phyloP scores from a whole-genome alignment of 2,888 invertebrate species.

The Megastigmus dorsalis region DNA sequence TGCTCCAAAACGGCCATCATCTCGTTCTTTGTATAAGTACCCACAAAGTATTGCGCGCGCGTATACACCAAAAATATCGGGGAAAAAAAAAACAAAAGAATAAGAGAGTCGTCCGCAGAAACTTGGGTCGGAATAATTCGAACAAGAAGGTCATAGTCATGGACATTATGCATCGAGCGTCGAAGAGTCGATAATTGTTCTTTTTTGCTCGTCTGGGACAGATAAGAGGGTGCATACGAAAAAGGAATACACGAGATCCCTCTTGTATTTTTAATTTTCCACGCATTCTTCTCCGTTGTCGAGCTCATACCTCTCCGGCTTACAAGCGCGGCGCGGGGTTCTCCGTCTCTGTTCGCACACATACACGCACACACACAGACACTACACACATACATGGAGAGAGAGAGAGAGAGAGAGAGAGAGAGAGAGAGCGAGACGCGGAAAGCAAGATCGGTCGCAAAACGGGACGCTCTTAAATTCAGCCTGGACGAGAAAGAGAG shows the following conservation, averaged over 20 bases:
- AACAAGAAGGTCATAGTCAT: not conserved
- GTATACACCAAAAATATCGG: too few relatives aligned
- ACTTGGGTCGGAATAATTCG: not conserved
- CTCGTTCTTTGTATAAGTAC: too few relatives aligned
- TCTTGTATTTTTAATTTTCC: constrained; percentile 49
- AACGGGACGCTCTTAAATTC: constrained; percentile 58
- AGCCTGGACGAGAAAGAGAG: constrained; percentile 40
- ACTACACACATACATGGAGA: too few relatives aligned
- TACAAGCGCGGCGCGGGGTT: constrained; percentile 15
- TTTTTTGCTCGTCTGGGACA: constrained; percentile 9
- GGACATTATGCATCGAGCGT: constrained; percentile 11
- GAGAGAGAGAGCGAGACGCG: too few relatives aligned
- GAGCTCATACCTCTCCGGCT: constrained; percentile 8
- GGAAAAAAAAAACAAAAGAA: too few relatives aligned
- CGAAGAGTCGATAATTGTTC: constrained; percentile 16
- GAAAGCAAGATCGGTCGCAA: constrained; percentile 43
- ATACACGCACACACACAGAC: too few relatives aligned
- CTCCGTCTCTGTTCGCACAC: not conserved
- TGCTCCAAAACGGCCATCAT: too few relatives aligned
- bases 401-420: too few relatives aligned
- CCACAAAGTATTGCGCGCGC: too few relatives aligned
- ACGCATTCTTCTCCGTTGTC: constrained; percentile 40
- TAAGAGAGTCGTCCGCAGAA: too few relatives aligned
- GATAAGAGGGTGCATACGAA: constrained; percentile 17
- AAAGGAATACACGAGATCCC: constrained; percentile 41